Evolutionary conservation across 2,888 invertebrate species (phyloP).

Genomic region (Chymomyza amoena): DNA sequence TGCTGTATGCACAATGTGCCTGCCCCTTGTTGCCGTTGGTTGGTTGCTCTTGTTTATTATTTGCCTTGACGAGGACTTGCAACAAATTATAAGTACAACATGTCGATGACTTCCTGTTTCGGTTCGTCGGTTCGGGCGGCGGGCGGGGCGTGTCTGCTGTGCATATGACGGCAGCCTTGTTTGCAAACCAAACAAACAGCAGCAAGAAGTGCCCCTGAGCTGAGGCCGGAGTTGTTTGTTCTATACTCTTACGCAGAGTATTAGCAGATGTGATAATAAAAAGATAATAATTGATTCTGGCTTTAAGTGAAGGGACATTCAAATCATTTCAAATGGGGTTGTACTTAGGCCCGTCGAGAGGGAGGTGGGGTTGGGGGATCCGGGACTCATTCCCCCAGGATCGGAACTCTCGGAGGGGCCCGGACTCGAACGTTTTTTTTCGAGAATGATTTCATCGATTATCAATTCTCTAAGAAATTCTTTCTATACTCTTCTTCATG

Average conservation of each 20-base stretch:
- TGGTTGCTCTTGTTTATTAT: conserved; percentile 58
- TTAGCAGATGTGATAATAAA: too few relatives aligned
- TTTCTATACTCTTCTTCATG: too few relatives aligned
- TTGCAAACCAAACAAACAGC: conserved; percentile 61
- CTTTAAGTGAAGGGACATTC: too few relatives aligned
- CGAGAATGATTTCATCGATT: too few relatives aligned
- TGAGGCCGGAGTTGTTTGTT: background rate
- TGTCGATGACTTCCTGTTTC: conserved; percentile 61
- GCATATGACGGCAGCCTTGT: conserved; percentile 47
- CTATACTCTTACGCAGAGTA: background rate
- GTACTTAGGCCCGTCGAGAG: too few relatives aligned
- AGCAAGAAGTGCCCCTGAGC: background rate
- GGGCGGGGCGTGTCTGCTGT: background rate
- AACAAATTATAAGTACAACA: conserved; percentile 68
- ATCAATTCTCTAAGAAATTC: too few relatives aligned
- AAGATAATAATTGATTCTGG: too few relatives aligned
- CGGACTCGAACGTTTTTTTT: too few relatives aligned
- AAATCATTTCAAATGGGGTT: too few relatives aligned
- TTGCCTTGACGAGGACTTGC: conserved; percentile 35
- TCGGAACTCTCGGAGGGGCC: too few relatives aligned
- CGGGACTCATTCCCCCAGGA: too few relatives aligned
- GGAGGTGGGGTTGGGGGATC: too few relatives aligned
- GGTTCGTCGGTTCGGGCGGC: background rate
- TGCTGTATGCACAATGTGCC: background rate
- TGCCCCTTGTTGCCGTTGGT: background rate